phyloP scores from a whole-genome alignment of 2,797 vertebrate species.

The Chrosomus eos region DNA sequence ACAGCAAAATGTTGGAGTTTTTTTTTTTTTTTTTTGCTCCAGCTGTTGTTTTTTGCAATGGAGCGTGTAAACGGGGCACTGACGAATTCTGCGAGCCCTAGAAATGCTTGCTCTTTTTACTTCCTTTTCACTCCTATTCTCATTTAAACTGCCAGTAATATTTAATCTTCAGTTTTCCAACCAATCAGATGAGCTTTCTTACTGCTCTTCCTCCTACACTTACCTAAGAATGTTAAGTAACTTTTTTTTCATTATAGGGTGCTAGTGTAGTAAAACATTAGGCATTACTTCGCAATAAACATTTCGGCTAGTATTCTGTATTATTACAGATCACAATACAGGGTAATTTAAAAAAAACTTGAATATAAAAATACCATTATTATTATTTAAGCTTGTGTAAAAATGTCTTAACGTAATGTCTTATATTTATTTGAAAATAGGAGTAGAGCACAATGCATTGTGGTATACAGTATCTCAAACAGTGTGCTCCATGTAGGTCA shows the following conservation, averaged over 20 bases:
- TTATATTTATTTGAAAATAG: neutral
- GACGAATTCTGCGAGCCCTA: conserved; percentile 50
- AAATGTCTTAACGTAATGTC: neutral
- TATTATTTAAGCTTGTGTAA: too few species aligned
- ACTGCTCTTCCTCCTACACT: neutral
- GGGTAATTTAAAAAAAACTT: too few species aligned
- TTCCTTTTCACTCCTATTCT: neutral
- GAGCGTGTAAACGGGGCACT: conserved; percentile 72
- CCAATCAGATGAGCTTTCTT: neutral
- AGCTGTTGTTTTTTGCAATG: conserved; percentile 74
- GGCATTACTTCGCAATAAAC: neutral
- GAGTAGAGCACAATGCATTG: neutral
- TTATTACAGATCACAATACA: too few species aligned
- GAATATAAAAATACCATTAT: too few species aligned
- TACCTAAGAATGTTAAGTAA: neutral
- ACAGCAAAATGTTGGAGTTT: conserved; percentile 40
- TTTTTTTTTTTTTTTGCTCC: conserved; percentile 78
- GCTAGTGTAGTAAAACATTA: neutral
- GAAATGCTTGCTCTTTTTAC: neutral
- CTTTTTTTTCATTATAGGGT: neutral
- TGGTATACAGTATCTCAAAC: neutral
- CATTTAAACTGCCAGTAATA: neutral
- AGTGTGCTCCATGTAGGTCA: neutral
- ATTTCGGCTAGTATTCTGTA: too few species aligned
- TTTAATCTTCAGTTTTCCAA: neutral